Conservation (phyloP, 2,797 vertebrate genomes). For the Numenius phaeopus region DNA sequence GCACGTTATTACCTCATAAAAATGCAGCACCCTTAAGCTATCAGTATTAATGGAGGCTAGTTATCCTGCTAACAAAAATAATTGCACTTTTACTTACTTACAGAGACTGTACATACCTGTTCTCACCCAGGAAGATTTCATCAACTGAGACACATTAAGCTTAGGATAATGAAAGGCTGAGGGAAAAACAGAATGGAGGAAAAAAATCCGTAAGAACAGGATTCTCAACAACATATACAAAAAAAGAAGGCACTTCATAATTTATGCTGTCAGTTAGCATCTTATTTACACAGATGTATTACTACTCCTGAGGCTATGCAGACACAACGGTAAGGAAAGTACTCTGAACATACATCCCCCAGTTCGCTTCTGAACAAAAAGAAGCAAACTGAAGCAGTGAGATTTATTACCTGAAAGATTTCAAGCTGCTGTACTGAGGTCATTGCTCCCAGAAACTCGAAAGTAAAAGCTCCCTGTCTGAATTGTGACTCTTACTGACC, state of each 20-base stretch:
- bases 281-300: slow-evolving; percentile 30
- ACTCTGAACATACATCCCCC: neutral
- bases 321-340: neutral
- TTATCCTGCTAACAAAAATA: slow-evolving; percentile 17
- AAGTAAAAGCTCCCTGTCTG: slow-evolving; percentile 15
- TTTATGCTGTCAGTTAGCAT: slow-evolving; percentile 49
- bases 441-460: neutral
- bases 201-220: slow-evolving; percentile 7
- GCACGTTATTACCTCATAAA: neutral
- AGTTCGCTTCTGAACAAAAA: neutral
- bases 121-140: slow-evolving; percentile 94
- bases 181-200: neutral
- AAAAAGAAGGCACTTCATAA: slow-evolving; percentile 37
- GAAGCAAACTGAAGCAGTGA: slow-evolving; percentile 2
- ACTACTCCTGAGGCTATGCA: slow-evolving; percentile 24
- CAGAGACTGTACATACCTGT: slow-evolving; percentile 85
- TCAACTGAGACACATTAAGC: slow-evolving; percentile 89
- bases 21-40: neutral
- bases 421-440: neutral
- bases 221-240: neutral
- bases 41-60: neutral
- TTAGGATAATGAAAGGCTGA: slow-evolving; percentile 92
- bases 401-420: slow-evolving; percentile 24
- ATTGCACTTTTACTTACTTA: neutral
- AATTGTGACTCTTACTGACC: neutral